Percentiles rank a stretch among this genome's conserved stretches.
phyloP scores from a whole-genome alignment of 2,797 vertebrate species.

The Cetoscarus ocellatus region DNA sequence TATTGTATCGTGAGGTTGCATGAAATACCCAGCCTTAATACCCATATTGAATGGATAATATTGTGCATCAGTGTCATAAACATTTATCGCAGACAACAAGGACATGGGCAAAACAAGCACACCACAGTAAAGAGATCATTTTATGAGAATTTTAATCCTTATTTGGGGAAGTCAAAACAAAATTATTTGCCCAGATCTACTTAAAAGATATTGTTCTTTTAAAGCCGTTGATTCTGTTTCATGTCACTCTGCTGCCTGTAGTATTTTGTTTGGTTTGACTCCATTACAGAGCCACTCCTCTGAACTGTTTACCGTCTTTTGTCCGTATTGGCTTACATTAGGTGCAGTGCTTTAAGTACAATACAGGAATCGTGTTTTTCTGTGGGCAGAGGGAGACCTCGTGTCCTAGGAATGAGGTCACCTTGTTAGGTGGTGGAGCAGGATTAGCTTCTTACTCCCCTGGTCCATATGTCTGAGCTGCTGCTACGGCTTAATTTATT shows the following conservation, averaged over 20 bases:
- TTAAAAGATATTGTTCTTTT: neutral
- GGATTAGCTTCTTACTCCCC: conserved; percentile 81
- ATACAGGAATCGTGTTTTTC: conserved; percentile 47
- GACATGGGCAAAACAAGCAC: too few relatives aligned
- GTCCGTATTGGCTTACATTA: conserved; percentile 7
- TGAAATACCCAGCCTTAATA: too few relatives aligned
- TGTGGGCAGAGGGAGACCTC: conserved; percentile 55
- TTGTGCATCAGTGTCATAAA: too few relatives aligned
- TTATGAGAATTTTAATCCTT: too few relatives aligned
- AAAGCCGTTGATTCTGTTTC: neutral
- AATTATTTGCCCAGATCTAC: neutral
- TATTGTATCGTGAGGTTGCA: too few relatives aligned
- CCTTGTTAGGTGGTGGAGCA: conserved; percentile 73
- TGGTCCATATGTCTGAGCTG: conserved; percentile 80
- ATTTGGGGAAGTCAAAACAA: too few relatives aligned
- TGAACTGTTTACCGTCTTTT: conserved; percentile 34
- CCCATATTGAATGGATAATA: too few relatives aligned
- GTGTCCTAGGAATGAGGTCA: conserved; percentile 79
- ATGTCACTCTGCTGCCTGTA: conserved; percentile 18
- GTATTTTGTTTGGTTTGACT: conserved; percentile 33
- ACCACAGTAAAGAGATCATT: too few relatives aligned
- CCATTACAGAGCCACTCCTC: conserved; percentile 17
- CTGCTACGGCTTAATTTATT: conserved; percentile 72
- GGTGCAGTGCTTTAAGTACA: conserved; percentile 30
- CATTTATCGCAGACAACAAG: too few relatives aligned